These are phyloP conservation scores for Ochlodes sylvanus DNA, from an alignment of 2,888 invertebrate genomes.

Conservation along the genomic window DNA sequence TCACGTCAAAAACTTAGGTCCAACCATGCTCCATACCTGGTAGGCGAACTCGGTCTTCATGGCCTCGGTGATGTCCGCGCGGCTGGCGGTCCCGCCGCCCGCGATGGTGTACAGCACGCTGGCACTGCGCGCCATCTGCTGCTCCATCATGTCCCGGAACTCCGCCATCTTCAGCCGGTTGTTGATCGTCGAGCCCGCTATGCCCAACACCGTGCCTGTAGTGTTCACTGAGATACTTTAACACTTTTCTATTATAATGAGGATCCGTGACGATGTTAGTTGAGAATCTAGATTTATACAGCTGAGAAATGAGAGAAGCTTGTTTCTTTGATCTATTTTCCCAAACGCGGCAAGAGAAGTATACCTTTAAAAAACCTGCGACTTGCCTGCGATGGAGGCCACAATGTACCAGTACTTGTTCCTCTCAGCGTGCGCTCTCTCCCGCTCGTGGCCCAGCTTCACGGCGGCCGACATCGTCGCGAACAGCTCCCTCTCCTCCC, in stretches of 20 bases:
- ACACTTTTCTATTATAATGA: no score
- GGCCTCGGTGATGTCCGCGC: slow-evolving; percentile 70
- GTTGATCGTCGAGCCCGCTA: slow-evolving; percentile 87
- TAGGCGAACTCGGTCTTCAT: slow-evolving; percentile 79
- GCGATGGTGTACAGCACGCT: slow-evolving; percentile 76
- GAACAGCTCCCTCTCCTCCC: slow-evolving; percentile 90
- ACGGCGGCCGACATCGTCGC: slow-evolving; percentile 90
- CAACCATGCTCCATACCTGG: slow-evolving; percentile 56
- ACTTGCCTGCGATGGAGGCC: slow-evolving; percentile 87
- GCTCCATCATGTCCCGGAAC: slow-evolving; percentile 85
- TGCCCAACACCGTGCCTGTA: slow-evolving; percentile 86
- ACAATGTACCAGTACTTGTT: slow-evolving; percentile 94
- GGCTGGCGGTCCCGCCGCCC: slow-evolving; percentile 64
- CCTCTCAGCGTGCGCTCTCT: slow-evolving; percentile 91
- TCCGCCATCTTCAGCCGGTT: slow-evolving; percentile 88
- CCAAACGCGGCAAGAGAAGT: no score
- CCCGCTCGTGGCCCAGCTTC: slow-evolving; percentile 92
- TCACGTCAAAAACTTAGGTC: no score
- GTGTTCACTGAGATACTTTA: not conserved
- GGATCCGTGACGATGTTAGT: no score
- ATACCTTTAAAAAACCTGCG: no score
- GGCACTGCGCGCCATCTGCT: slow-evolving; percentile 79
- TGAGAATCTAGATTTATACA: no score
- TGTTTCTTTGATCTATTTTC: no score
- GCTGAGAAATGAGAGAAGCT: no score